Evolutionary conservation across 2,888 invertebrate species (phyloP).

Genomic region (Bhutanitis thaidina): DNA sequence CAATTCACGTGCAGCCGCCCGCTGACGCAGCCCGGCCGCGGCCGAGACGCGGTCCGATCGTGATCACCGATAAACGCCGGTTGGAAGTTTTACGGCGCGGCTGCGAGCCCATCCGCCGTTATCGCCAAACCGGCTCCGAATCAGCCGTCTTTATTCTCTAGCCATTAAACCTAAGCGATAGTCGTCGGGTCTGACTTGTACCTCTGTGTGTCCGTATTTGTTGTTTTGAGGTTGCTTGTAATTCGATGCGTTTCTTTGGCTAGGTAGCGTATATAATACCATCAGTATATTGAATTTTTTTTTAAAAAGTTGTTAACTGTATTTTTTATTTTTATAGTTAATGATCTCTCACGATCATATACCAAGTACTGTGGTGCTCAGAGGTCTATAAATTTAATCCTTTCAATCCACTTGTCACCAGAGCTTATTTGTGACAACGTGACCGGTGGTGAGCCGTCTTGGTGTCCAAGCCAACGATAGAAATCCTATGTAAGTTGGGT

Average conservation of each 20-base stretch:
- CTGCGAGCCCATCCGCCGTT: constrained; percentile 53
- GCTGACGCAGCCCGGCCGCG: constrained; percentile 45
- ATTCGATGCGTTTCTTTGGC: not conserved
- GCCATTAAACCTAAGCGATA: constrained; percentile 40
- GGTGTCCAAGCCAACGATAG: too few relatives aligned
- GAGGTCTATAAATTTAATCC: too few relatives aligned
- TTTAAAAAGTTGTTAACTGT: too few relatives aligned
- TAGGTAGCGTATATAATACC: too few relatives aligned
- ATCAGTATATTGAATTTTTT: too few relatives aligned
- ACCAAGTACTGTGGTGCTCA: too few relatives aligned
- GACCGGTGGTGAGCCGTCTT: too few relatives aligned
- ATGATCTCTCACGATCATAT: too few relatives aligned
- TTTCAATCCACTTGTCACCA: too few relatives aligned
- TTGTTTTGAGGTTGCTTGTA: not conserved
- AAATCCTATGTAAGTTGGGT: too few relatives aligned
- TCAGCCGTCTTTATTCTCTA: constrained; percentile 67
- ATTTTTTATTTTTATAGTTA: too few relatives aligned
- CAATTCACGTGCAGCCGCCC: not conserved
- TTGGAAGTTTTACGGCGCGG: constrained; percentile 65
- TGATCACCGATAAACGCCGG: constrained; percentile 51
- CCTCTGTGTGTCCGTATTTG: constrained; percentile 10
- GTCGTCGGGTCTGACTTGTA: constrained; percentile 42
- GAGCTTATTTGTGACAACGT: too few relatives aligned
- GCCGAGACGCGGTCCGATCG: constrained; percentile 58
- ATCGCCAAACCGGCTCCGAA: constrained; percentile 67